These are phyloP conservation scores for Clytia hemisphaerica DNA, from an alignment of 30 jellyfish, hydroid and myxozoan genomes.

Conservation along the genomic window DNA sequence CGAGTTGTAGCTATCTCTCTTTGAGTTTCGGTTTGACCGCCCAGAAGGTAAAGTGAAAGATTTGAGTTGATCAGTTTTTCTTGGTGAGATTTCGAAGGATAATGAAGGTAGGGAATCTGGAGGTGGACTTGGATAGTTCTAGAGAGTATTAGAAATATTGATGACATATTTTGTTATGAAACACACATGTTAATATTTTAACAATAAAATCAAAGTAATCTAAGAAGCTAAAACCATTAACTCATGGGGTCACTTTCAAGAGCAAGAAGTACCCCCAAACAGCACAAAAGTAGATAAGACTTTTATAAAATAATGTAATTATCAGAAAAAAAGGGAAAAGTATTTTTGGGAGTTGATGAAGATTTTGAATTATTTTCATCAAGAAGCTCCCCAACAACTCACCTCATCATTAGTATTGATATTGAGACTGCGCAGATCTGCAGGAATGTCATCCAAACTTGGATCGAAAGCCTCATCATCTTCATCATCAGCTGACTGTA, in stretches of 20 bases:
- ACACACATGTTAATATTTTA: neutral
- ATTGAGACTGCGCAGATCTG: neutral
- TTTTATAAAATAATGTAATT: no score
- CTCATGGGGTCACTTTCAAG: no score
- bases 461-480: conserved; percentile 10
- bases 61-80: conserved; percentile 22
- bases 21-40: conserved; percentile 72
- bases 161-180: neutral
- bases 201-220: neutral
- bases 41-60: conserved; percentile 76
- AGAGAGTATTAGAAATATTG: neutral
- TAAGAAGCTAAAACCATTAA: no score
- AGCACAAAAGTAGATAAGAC: no score
- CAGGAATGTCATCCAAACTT: conserved; percentile 25
- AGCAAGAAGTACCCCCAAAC: no score
- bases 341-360: no score
- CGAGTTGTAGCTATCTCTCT: conserved; percentile 53
- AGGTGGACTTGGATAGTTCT: conserved; percentile 9
- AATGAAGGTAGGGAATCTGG: conserved; percentile 4
- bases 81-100: conserved; percentile 28
- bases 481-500: neutral
- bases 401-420: no score
- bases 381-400: no score
- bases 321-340: no score
- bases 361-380: no score